These are phyloP conservation scores for Delphinus delphis DNA, from an alignment of 2,113 vertebrate species.

Conservation along the genomic window DNA sequence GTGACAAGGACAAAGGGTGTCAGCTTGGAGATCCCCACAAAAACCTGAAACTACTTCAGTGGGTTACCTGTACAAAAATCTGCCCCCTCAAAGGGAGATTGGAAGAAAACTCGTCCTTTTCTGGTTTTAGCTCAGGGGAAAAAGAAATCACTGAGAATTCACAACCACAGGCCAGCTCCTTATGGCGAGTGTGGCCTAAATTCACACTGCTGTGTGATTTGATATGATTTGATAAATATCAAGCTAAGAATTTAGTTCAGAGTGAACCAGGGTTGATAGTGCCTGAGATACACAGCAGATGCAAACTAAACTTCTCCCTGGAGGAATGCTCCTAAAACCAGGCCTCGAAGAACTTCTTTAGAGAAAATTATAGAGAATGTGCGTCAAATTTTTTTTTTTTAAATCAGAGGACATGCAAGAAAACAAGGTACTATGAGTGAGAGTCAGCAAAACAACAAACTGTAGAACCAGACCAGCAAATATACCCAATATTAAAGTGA, in stretches of 20 bases:
- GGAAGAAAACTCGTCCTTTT: neutral
- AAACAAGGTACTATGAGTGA: neutral
- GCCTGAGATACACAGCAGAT: neutral
- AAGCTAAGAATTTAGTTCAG: neutral
- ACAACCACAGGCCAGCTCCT: neutral
- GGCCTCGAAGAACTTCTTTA: neutral
- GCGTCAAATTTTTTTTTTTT: neutral
- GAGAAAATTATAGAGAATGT: neutral
- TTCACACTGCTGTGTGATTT: neutral
- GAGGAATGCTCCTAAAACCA: neutral
- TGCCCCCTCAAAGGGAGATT: neutral
- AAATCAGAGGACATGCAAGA: neutral
- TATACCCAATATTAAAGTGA: neutral
- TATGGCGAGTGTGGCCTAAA: neutral
- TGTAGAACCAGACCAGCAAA: neutral
- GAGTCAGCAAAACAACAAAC: neutral
- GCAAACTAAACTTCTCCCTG: neutral
- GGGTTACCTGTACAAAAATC: neutral
- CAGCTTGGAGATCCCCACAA: neutral
- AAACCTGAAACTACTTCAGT: neutral
- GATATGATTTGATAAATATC: neutral
- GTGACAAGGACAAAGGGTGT: neutral
- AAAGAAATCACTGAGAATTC: neutral
- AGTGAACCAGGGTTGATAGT: neutral
- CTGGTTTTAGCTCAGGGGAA: neutral